These are phyloP conservation scores for Hylaea fasciaria DNA, from an alignment of 2,888 invertebrate species.

Conservation along the genomic window DNA sequence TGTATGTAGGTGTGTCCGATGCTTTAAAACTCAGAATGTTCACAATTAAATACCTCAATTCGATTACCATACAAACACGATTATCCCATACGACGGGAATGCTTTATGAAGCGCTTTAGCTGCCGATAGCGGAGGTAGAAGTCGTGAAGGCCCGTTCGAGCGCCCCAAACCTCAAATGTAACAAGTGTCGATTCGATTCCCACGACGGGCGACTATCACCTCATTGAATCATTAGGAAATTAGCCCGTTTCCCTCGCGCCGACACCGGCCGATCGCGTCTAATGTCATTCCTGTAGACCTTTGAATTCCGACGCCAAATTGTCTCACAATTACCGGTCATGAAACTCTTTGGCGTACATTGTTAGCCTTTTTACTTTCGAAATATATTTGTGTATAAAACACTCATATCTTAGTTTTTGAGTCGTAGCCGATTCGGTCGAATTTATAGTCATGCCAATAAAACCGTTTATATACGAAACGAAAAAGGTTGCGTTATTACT, in stretches of 20 bases:
- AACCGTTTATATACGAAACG: slow-evolving; percentile 26
- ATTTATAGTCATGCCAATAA: slow-evolving; percentile 27
- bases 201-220: slow-evolving; percentile 72
- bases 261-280: slow-evolving; percentile 63
- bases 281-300: slow-evolving; percentile 62
- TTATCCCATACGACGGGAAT: slow-evolving; percentile 37
- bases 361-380: slow-evolving; percentile 35
- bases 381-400: slow-evolving; percentile 20
- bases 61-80: slow-evolving; percentile 53
- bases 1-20: slow-evolving; percentile 60
- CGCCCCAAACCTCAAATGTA: slow-evolving; percentile 37
- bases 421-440: slow-evolving; percentile 18
- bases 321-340: slow-evolving; percentile 56
- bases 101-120: slow-evolving; percentile 29
- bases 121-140: slow-evolving; percentile 21
- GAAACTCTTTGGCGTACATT: slow-evolving; percentile 42
- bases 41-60: slow-evolving; percentile 57
- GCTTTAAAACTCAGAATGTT: slow-evolving; percentile 53
- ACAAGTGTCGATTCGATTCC: slow-evolving; percentile 63
- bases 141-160: slow-evolving; percentile 9
- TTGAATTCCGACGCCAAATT: slow-evolving; percentile 54
- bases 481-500: slow-evolving; percentile 50
- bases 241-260: slow-evolving; percentile 54
- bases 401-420: slow-evolving; percentile 13
- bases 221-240: slow-evolving; percentile 74